These are phyloP conservation scores for Chloropsis hardwickii DNA, from an alignment of 2,113 vertebrate genomes.

Conservation along the genomic window DNA sequence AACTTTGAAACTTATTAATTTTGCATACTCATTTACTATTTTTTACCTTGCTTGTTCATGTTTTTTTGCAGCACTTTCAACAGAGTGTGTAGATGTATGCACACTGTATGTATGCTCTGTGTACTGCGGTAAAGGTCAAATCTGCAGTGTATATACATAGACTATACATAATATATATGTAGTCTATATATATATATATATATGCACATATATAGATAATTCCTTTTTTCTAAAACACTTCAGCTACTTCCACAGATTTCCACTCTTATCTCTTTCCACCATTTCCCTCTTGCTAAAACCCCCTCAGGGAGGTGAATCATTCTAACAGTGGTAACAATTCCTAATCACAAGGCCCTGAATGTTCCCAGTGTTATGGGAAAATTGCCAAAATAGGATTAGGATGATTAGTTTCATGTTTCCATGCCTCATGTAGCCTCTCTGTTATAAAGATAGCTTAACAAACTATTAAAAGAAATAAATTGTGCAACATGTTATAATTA, in stretches of 20 bases:
- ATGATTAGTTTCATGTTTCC: not conserved
- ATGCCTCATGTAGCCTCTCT: not conserved
- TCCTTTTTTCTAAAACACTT: not conserved
- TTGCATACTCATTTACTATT: not conserved
- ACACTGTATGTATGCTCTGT: not conserved
- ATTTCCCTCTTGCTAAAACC: not conserved
- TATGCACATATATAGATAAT: not conserved
- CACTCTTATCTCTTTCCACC: not conserved
- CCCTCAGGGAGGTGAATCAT: not conserved
- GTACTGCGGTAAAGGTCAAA: not conserved
- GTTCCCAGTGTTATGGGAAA: slow-evolving; percentile 1
- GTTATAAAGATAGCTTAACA: slow-evolving; percentile 7
- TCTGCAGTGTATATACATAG: not conserved
- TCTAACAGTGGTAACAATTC: not conserved
- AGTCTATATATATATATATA: not conserved
- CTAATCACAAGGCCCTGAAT: not conserved
- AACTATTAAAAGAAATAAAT: not conserved
- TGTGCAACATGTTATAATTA: not conserved
- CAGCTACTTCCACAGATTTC: not conserved
- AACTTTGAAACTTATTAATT: not conserved
- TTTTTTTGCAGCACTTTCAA: not conserved
- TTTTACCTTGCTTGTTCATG: not conserved
- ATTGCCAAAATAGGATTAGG: slow-evolving; percentile 10
- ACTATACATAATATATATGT: not conserved
- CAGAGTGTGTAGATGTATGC: not conserved